Evolutionary conservation across 2,113 vertebrate species (phyloP), one percentile per base, ranked within the genome.

Genomic region (Siniperca chuatsi): DNA sequence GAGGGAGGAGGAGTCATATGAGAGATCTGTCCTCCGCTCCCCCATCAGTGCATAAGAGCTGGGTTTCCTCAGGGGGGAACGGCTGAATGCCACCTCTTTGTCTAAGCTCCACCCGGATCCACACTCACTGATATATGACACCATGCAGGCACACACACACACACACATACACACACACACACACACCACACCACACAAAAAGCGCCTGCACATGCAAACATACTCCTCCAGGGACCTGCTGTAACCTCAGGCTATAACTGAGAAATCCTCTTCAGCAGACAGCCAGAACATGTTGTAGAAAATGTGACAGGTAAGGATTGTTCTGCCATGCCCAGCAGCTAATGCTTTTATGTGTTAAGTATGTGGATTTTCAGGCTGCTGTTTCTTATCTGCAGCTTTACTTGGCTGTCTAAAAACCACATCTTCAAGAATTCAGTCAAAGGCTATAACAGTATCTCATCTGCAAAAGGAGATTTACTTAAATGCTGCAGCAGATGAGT

Each of bases 11-110:
- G 66, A 57, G 66, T 85, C 65, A 80, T 35, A 55, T 79, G 64
- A 80, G 75, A 88, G 61, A 79, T 80, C 40, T 82, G 61, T 48
- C 50, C 65, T 74, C 46, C 13, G 60, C 54, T 61, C 66, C 58
- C 29, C 84, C 72, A 48, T 69, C 60, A 74, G 58, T n/a, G 60
- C 42, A 7, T 79, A 33, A 60, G 64, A 80, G 65, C 74, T 58
- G 29, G 11, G 62, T 69, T 71, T 79, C 74, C 79, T 87, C 69
- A 60, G 64, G 81, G 74, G 85, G 64, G 67, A 8, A 68, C 20
- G 61, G 46, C 62, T 88, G 65, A 89, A 87, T 85, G 83, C 61
- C 12, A 89, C 74, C 69, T 89, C 87, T 92, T 91, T 90, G 90
- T 92, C 78, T 72, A 37, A 77, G 40, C 71, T 65, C 46, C 65